Evolutionary conservation across 2,113 vertebrate species (phyloP).

Genomic region (Hipposideros armiger): DNA sequence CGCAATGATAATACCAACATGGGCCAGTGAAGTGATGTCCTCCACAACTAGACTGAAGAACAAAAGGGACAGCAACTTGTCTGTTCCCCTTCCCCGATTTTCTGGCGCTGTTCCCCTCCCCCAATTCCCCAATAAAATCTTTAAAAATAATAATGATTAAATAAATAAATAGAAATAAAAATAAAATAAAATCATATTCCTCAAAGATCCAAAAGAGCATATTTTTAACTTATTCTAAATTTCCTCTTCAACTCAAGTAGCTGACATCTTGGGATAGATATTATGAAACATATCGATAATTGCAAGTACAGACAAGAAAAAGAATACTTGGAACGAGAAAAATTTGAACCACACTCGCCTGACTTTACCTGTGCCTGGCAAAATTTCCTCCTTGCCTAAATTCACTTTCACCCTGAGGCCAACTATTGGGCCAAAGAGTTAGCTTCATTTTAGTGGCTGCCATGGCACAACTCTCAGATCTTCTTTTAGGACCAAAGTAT

Average conservation of each 20-base stretch:
- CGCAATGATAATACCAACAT: no score
- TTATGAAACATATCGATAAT: neutral
- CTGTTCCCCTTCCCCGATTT: no score
- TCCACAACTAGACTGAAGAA: no score
- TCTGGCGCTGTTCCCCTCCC: no score
- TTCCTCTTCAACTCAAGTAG: neutral
- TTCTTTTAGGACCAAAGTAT: neutral
- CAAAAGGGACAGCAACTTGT: no score
- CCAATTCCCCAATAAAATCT: no score
- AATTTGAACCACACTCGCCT: neutral
- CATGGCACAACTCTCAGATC: neutral
- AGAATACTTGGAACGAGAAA: neutral
- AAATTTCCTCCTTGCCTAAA: neutral
- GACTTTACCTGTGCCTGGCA: neutral
- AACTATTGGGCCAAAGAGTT: neutral
- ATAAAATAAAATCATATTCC: neutral
- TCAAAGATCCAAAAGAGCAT: neutral
- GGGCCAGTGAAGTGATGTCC: no score
- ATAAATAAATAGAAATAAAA: no score
- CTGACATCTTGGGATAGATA: neutral
- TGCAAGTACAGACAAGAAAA: neutral
- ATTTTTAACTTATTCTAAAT: conserved; percentile 23
- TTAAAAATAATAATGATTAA: no score
- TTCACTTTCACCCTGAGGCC: neutral
- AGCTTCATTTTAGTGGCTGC: neutral